phyloP scores from a whole-genome alignment of 2,888 invertebrate genomes.

The Ormyrus labotus region DNA sequence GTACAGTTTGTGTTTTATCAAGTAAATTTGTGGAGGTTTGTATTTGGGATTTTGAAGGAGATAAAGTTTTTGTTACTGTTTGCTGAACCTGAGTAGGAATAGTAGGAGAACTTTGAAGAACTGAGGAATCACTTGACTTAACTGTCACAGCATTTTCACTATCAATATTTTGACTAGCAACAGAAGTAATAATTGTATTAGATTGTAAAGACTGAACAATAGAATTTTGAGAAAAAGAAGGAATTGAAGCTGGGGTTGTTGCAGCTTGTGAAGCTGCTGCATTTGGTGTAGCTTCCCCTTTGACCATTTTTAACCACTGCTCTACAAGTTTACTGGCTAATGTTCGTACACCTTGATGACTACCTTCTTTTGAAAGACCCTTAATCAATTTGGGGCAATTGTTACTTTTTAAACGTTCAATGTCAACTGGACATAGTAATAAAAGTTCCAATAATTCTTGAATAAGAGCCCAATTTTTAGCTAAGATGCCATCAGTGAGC shows the following conservation, averaged over 20 bases:
- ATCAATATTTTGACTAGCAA: constrained; percentile 52
- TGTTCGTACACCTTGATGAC: constrained; percentile 86
- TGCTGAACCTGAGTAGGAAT: constrained; percentile 57
- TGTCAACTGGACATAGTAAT: constrained; percentile 91
- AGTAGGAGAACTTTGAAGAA: constrained; percentile 53
- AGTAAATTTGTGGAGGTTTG: constrained; percentile 23
- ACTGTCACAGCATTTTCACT: constrained; percentile 58
- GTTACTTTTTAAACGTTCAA: constrained; percentile 92
- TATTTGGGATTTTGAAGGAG: constrained; percentile 41
- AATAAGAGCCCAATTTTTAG: constrained; percentile 91
- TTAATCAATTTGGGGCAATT: constrained; percentile 95
- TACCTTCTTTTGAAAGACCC: constrained; percentile 88
- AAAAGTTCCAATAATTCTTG: constrained; percentile 91
- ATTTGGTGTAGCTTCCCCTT: constrained; percentile 81
- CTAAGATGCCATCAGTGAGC: constrained; percentile 91
- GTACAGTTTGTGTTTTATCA: constrained; percentile 51
- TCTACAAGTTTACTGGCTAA: constrained; percentile 90
- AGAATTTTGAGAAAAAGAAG: constrained; percentile 45
- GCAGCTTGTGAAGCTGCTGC: constrained; percentile 74
- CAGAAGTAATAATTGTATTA: constrained; percentile 43
- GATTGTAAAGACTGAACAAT: constrained; percentile 37
- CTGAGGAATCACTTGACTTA: constrained; percentile 64
- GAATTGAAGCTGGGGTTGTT: constrained; percentile 69
- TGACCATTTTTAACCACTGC: constrained; percentile 93
- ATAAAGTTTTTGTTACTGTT: constrained; percentile 37